These are phyloP conservation scores for Tor tambroides DNA, from an alignment of 2,113 vertebrate genomes.

Conservation along the genomic window DNA sequence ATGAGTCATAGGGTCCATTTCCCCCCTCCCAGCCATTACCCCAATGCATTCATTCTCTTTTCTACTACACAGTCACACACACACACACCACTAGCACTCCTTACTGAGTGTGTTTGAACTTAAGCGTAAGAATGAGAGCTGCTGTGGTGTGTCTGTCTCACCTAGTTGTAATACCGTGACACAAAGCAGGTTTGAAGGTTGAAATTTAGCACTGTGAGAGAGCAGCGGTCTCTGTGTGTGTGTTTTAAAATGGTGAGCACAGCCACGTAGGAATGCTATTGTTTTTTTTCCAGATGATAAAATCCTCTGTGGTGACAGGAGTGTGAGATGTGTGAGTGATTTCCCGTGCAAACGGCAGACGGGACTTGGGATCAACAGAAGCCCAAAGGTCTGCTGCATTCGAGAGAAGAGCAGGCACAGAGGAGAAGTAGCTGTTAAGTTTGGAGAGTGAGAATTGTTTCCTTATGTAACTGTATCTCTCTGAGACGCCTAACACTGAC, in stretches of 20 bases:
- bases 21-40: not conserved
- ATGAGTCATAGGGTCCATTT: conserved; percentile 48
- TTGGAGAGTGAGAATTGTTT: not conserved
- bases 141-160: conserved; percentile 49
- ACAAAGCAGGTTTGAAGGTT: conserved; percentile 51
- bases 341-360: conserved; percentile 38
- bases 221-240: conserved; percentile 18
- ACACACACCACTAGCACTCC: not conserved
- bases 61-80: not conserved
- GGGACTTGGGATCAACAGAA: not conserved
- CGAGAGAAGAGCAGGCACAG: not conserved
- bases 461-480: not conserved
- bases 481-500: not conserved
- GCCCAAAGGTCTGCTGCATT: conserved; percentile 2
- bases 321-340: conserved; percentile 31
- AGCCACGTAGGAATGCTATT: conserved; percentile 42
- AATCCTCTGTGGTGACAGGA: conserved; percentile 47
- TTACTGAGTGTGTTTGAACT: conserved; percentile 29
- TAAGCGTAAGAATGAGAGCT: conserved; percentile 38
- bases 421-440: not conserved
- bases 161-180: conserved; percentile 37
- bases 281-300: conserved; percentile 50
- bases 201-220: conserved; percentile 46
- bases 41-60: conserved; percentile 15
- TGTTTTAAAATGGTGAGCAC: conserved; percentile 34